A percentile compares a stretch with the other conserved stretches of the same genome.
phyloP scores from a whole-genome alignment of 1,140 invertebrate genomes.

The Drosophila sturtevanti region DNA sequence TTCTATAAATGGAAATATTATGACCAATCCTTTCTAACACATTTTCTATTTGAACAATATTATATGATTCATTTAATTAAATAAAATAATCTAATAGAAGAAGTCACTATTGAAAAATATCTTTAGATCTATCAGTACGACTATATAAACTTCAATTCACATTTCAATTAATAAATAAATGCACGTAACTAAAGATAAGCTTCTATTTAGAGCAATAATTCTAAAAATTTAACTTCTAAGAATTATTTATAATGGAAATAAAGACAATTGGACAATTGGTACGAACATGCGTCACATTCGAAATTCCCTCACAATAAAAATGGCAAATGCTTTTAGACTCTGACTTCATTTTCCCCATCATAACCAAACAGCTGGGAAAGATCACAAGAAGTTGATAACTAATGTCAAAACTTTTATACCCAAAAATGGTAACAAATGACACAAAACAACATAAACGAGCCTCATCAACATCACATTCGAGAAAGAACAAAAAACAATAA shows the following conservation, averaged over 20 bases:
- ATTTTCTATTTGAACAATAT: no score
- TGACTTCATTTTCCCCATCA: conserved; percentile 22
- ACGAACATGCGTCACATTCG: background rate
- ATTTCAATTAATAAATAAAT: background rate
- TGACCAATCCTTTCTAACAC: no score
- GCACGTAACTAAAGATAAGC: background rate
- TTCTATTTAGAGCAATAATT: background rate
- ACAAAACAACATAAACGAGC: conserved; percentile 15
- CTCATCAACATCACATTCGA: background rate
- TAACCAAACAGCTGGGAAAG: conserved; percentile 34
- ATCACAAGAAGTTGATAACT: conserved; percentile 44
- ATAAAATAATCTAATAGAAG: no score
- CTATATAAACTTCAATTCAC: background rate
- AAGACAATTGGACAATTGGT: background rate
- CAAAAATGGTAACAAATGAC: conserved; percentile 44
- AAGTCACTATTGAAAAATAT: no score
- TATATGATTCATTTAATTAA: no score
- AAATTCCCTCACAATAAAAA: conserved; percentile 3
- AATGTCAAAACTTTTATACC: conserved; percentile 41
- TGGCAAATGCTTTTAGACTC: background rate
- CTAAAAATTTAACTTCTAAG: background rate
- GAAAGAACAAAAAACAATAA: conserved; percentile 42
- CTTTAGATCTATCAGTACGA: background rate
- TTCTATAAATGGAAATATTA: no score
- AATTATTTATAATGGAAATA: background rate